Conservation (phyloP, 2,113 vertebrate genomes). For the Sturnira hondurensis region DNA sequence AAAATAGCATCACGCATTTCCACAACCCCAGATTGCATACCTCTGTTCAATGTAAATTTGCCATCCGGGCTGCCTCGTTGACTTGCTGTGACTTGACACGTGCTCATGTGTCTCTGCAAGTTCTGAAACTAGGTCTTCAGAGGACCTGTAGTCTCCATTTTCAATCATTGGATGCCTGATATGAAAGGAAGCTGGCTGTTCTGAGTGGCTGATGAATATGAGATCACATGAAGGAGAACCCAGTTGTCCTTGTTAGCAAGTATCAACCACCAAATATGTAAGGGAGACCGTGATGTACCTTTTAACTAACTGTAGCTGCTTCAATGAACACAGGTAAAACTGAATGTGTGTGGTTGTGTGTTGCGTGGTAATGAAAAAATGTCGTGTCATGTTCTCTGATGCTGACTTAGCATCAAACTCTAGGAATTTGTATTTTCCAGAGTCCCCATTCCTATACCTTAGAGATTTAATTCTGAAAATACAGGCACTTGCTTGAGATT, state of each 20-base stretch:
- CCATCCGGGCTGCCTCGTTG: not conserved
- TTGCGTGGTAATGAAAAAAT: not conserved
- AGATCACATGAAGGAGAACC: not conserved
- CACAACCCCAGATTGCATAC: not conserved
- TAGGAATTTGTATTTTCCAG: not conserved
- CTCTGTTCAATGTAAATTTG: not conserved
- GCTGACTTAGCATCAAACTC: not conserved
- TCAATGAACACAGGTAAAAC: not conserved
- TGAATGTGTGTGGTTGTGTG: too few species aligned
- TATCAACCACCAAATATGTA: not conserved
- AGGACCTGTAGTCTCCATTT: too few species aligned
- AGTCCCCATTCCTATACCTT: not conserved
- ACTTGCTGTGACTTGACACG: not conserved
- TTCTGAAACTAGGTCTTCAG: not conserved
- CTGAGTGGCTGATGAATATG: not conserved
- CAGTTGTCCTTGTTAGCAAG: not conserved
- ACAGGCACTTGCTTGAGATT: not conserved
- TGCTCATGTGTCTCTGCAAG: rapidly evolving
- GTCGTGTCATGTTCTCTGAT: not conserved
- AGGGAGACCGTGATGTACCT: not conserved
- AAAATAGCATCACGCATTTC: not conserved
- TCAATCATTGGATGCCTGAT: not conserved
- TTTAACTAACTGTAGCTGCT: not conserved
- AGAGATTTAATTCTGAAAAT: not conserved
- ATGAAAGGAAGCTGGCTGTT: not conserved